A percentile compares a stretch with the other conserved stretches of the same genome.
Conservation (phyloP, 1,140 invertebrate species). For the Xylocopa sonorina region DNA sequence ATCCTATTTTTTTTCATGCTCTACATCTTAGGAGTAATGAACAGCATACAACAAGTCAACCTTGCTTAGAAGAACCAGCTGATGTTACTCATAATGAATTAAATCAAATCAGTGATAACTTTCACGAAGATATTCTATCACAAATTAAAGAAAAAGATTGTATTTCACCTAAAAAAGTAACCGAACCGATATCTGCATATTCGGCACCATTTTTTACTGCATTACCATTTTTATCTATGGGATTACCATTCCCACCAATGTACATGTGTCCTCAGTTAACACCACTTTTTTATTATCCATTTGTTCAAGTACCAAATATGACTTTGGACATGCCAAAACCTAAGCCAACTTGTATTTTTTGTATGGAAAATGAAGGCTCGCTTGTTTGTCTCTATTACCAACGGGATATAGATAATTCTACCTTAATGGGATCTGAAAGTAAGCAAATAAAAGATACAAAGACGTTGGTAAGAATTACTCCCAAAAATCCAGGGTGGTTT, state of each 20-base stretch:
- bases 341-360: slow-evolving; percentile 78
- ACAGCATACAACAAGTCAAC: slow-evolving; percentile 87
- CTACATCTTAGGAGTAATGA: slow-evolving; percentile 87
- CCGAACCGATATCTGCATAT: slow-evolving; percentile 72
- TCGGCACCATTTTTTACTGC: slow-evolving; percentile 78
- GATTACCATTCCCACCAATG: slow-evolving; percentile 79
- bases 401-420: slow-evolving; percentile 66
- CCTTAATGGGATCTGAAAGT: slow-evolving; percentile 57
- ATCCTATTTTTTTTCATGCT: slow-evolving; percentile 92
- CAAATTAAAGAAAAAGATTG: slow-evolving; percentile 62
- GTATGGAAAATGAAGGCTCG: slow-evolving; percentile 79
- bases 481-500: slow-evolving; percentile 85
- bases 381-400: slow-evolving; percentile 79
- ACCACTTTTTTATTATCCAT: slow-evolving; percentile 77
- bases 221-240: slow-evolving; percentile 80
- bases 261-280: slow-evolving; percentile 79
- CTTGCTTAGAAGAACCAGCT: slow-evolving; percentile 81
- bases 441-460: slow-evolving; percentile 67
- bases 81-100: slow-evolving; percentile 29
- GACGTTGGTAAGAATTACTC: slow-evolving; percentile 65
- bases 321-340: slow-evolving; percentile 70
- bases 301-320: slow-evolving; percentile 72
- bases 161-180: slow-evolving; percentile 63
- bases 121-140: slow-evolving; percentile 19
- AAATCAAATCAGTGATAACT: slow-evolving; percentile 41